A percentile compares a stretch with the other conserved stretches of the same genome.
Evolutionary conservation across 2,113 vertebrate genomes (phyloP).

Genomic region (Oreochromis niloticus): DNA sequence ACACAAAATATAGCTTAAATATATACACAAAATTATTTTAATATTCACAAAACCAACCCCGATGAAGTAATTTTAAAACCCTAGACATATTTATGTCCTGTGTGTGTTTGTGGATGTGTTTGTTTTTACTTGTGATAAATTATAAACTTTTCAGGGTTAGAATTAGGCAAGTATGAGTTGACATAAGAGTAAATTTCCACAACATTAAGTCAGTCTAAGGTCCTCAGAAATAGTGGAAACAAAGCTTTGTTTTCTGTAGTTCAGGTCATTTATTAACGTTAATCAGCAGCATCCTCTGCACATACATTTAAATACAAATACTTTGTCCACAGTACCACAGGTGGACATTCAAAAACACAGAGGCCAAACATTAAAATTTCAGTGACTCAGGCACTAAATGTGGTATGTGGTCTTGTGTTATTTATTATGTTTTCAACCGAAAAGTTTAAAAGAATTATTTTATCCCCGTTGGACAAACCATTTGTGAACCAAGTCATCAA

Average conservation of each 20-base stretch:
- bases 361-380: not conserved
- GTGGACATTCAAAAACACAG: not conserved
- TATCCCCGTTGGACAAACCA: slow-evolving; percentile 14
- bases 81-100: not conserved
- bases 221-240: not conserved
- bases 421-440: slow-evolving; percentile 54
- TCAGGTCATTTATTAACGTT: slow-evolving; percentile 1
- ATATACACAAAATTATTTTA: not conserved
- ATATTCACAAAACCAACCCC: fast-evolving
- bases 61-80: not conserved
- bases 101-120: not conserved
- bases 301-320: not conserved
- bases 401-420: slow-evolving; percentile 44
- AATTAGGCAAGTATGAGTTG: not conserved
- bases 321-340: not conserved
- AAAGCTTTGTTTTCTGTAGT: not conserved
- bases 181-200: not conserved
- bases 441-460: slow-evolving; percentile 52
- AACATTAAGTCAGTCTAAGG: not conserved
- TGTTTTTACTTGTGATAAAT: not conserved
- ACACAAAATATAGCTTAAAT: not conserved
- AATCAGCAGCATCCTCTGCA: not conserved
- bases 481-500: slow-evolving; percentile 33
- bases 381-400: not conserved
- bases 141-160: not conserved